Percentiles rank a stretch among this genome's conserved stretches.
Evolutionary conservation across 2,888 invertebrate species (phyloP).

Genomic region (Imbricaverruca yamaguchii): DNA sequence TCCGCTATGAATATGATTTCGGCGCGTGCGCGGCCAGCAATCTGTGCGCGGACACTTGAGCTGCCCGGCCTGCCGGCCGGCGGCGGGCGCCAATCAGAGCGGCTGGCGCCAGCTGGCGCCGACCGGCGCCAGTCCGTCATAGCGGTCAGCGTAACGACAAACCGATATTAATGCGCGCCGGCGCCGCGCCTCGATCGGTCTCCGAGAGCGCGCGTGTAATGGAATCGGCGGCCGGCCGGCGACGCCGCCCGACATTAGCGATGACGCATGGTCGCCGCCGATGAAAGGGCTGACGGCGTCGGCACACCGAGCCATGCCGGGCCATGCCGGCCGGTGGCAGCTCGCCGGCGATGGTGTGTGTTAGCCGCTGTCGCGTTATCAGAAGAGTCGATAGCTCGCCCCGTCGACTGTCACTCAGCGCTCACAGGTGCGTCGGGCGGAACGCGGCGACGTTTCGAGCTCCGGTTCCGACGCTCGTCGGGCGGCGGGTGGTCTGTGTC

Average conservation of each 20-base stretch:
- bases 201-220: background rate
- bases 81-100: background rate
- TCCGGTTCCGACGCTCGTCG: too few relatives aligned
- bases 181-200: background rate
- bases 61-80: background rate
- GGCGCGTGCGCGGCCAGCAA: background rate
- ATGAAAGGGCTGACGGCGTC: too few relatives aligned
- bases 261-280: slow-evolving; percentile 9
- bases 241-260: background rate
- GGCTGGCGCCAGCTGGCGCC: background rate
- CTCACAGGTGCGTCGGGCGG: too few relatives aligned
- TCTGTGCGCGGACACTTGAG: slow-evolving; percentile 1
- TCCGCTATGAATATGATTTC: slow-evolving; percentile 16
- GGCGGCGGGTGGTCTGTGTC: too few relatives aligned
- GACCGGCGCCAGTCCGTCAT: background rate
- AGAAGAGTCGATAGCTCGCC: too few relatives aligned
- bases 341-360: too few relatives aligned
- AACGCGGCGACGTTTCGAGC: too few relatives aligned
- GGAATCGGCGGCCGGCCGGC: background rate
- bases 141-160: background rate
- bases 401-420: too few relatives aligned
- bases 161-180: slow-evolving; percentile 3
- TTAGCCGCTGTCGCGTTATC: too few relatives aligned
- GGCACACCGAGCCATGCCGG: too few relatives aligned
- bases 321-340: too few relatives aligned